Conservation (phyloP, 2,797 vertebrate genomes). For the Scomberomorus guttatus region DNA sequence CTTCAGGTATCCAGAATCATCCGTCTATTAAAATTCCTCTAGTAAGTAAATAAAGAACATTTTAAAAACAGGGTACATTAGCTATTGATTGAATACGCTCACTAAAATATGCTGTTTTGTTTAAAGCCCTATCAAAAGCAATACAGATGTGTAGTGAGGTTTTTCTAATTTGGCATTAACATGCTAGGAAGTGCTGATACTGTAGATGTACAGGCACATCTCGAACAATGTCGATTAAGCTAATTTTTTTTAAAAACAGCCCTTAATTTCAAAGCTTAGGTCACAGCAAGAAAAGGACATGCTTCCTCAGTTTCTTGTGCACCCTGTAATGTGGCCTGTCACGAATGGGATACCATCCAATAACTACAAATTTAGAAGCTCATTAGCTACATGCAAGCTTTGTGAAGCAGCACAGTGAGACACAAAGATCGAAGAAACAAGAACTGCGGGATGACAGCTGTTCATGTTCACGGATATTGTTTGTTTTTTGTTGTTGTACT, state of each 20-base stretch:
- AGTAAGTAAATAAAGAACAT: neutral
- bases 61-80: no score
- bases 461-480: neutral
- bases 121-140: neutral
- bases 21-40: neutral
- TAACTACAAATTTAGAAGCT: neutral
- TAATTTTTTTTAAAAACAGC: neutral
- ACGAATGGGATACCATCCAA: neutral
- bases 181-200: no score
- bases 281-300: neutral
- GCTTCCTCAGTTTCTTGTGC: neutral
- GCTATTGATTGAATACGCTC: no score
- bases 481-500: neutral
- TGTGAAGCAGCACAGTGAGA: neutral
- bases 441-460: constrained; percentile 5
- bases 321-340: neutral
- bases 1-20: neutral
- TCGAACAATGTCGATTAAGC: neutral
- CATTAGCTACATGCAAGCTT: neutral
- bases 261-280: neutral
- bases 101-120: no score
- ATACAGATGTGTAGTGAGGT: neutral
- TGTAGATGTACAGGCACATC: neutral
- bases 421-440: neutral
- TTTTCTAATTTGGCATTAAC: no score